These are phyloP conservation scores for Pollenia angustigena DNA, from an alignment of 2,888 invertebrate species.

Conservation along the genomic window DNA sequence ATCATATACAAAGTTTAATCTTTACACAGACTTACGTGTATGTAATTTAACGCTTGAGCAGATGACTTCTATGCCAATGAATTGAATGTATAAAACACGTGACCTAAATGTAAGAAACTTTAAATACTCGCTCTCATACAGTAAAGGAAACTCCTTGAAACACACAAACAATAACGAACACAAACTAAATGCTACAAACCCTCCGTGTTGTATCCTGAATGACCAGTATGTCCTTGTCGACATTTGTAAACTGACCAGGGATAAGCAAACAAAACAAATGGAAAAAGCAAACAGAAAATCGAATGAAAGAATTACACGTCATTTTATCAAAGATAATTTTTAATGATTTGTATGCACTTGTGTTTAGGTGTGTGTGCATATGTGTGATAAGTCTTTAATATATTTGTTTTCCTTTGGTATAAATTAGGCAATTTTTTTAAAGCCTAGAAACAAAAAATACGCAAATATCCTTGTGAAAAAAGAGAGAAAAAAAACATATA, in stretches of 20 bases:
- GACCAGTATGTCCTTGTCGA: slow-evolving; percentile 45
- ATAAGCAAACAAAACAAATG: slow-evolving; percentile 30
- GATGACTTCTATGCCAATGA: slow-evolving; percentile 71
- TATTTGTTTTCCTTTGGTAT: too few relatives aligned
- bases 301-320: neutral
- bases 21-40: slow-evolving; percentile 45
- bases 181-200: neutral
- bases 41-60: slow-evolving; percentile 73
- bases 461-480: slow-evolving; percentile 21
- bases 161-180: neutral
- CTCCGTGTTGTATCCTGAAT: too few relatives aligned
- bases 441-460: slow-evolving; percentile 41
- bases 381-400: too few relatives aligned
- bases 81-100: slow-evolving; percentile 71
- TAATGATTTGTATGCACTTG: too few relatives aligned
- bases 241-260: slow-evolving; percentile 60
- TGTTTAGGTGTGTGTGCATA: neutral
- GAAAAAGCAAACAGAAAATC: neutral
- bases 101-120: slow-evolving; percentile 69
- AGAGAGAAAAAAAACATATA: slow-evolving; percentile 15
- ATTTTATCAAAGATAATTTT: slow-evolving; percentile 4
- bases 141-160: slow-evolving; percentile 4
- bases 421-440: slow-evolving; percentile 66
- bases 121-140: neutral
- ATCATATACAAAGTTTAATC: slow-evolving; percentile 6